Conservation (phyloP, 2,113 vertebrate genomes). For the Catharus fuscescens region DNA sequence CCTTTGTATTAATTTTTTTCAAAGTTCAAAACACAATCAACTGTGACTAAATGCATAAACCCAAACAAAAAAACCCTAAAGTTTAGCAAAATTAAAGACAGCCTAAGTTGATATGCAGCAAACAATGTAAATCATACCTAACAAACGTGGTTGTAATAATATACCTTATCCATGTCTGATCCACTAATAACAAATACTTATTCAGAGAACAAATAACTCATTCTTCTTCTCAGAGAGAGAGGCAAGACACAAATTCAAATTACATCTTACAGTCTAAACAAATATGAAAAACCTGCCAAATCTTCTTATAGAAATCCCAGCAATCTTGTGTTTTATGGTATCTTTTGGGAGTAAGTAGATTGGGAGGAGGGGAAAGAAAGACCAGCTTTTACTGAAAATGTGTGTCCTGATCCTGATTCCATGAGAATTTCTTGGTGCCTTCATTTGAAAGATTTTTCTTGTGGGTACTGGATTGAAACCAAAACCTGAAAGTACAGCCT, state of each 20-base stretch:
- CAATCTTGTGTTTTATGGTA: conserved; percentile 62
- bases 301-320: conserved; percentile 67
- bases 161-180: conserved; percentile 77
- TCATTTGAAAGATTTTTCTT: background rate
- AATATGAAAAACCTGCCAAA: conserved; percentile 66
- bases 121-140: conserved; percentile 73
- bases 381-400: background rate
- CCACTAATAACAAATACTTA: conserved; percentile 78
- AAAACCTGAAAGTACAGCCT: background rate
- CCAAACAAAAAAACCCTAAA: conserved; percentile 74
- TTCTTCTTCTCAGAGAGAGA: conserved; percentile 59
- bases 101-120: conserved; percentile 70
- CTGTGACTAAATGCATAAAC: conserved; percentile 82
- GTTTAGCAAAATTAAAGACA: conserved; percentile 80
- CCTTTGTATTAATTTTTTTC: conserved; percentile 81
- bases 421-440: background rate
- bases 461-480: background rate
- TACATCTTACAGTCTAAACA: conserved; percentile 68
- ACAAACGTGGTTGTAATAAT: conserved; percentile 72
- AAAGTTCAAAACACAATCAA: conserved; percentile 79
- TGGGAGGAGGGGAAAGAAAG: background rate
- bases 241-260: conserved; percentile 71
- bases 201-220: conserved; percentile 71
- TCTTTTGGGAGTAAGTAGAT: conserved; percentile 37
- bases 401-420: background rate